These are phyloP conservation scores for Anneissia japonica DNA, from an alignment of 35 echinoderm and acorn worm genomes.

Conservation along the genomic window DNA sequence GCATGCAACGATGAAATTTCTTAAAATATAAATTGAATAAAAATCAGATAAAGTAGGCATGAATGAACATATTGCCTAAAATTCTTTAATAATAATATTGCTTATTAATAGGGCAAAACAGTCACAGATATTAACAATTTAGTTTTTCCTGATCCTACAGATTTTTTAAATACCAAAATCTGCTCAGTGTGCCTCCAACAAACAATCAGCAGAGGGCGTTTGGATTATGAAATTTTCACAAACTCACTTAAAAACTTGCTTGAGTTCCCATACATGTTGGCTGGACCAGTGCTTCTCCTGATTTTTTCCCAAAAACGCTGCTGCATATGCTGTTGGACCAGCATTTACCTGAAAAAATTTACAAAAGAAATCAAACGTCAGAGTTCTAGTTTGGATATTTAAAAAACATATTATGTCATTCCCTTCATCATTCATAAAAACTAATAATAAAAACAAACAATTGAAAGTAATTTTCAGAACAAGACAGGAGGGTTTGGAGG, in stretches of 20 bases:
- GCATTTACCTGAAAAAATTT: constrained; percentile 69
- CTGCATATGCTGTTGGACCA: constrained; percentile 82
- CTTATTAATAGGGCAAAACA: not conserved
- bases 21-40: constrained; percentile 12
- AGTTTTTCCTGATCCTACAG: not conserved
- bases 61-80: not conserved
- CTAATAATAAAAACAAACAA: no score
- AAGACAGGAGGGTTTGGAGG: no score
- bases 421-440: no score
- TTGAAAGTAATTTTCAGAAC: no score
- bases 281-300: constrained; percentile 47
- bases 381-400: no score
- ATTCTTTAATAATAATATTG: no score
- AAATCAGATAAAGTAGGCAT: not conserved
- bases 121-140: not conserved
- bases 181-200: not conserved
- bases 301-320: constrained; percentile 61
- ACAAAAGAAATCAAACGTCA: no score
- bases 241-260: constrained; percentile 73
- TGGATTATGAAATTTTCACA: not conserved
- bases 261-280: constrained; percentile 70
- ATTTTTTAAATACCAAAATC: not conserved
- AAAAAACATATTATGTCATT: no score
- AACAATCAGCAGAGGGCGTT: not conserved
- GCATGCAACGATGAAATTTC: constrained; percentile 74